Base-by-base conservation (phyloP, 2,113 vertebrate genomes). In the Osmerus mordax region DNA sequence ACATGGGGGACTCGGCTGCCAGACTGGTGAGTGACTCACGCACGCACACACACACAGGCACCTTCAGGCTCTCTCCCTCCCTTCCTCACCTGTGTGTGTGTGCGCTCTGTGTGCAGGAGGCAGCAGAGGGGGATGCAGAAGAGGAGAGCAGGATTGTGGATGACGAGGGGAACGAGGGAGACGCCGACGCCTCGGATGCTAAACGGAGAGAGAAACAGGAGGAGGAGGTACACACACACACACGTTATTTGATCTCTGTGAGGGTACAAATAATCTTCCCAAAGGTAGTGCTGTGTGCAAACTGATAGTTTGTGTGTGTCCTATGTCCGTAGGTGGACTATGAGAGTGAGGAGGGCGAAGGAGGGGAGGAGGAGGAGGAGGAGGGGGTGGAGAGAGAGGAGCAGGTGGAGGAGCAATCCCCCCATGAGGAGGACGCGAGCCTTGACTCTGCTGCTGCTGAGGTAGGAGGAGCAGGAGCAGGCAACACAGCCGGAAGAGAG, bases 131-230 rank as follows among this genome's bases (percentile, higher is more conserved):
- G 0, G 86, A 83, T 1, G 89, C 70, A 52, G 95, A 94, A 18
- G 94, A 92, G 0, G 90, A 91, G 14, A 83, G 67, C 25, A 88
- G 79, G 64, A 89, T 94, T 2, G 91, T 95, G 54, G 94, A 97
- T 0, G 96, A 92, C 13, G 92, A 94, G 78, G 94, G 90, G 4
- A 91, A 96, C 8, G 97, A 99, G 88, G 97, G 96, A 0, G 97
- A 99, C 14, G 89, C 95, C 0, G 97, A 99, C 9, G 97, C 97
- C 4, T 92, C 96, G 0, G 97, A 98, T 13, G 78, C 84, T 67
- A 98, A 93, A 78, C 88, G 88, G 58, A 96, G 71, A 81, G 88
- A 87, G 79, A 98, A 95, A 70, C 95, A 95, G 72, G 93, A 96
- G 36, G 96, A 99, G 56, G 97, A 99, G 94, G 97, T 97, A 83